These are phyloP conservation scores for Aphidius colemani DNA, from an alignment of 2,888 invertebrate species.

Conservation along the genomic window DNA sequence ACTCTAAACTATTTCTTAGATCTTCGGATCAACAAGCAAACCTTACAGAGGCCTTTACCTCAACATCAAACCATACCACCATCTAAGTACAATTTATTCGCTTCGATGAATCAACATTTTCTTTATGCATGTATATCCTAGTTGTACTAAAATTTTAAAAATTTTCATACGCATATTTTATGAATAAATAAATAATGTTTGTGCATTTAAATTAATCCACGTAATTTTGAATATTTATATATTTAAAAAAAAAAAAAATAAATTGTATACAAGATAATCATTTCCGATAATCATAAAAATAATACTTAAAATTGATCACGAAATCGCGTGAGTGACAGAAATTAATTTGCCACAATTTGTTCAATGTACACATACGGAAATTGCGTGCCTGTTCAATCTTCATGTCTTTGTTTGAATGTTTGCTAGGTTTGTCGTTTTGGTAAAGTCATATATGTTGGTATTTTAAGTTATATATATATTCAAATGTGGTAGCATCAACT, in stretches of 20 bases:
- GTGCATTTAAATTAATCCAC: too few relatives aligned
- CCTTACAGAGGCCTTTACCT: not conserved
- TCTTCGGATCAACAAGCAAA: constrained; percentile 39
- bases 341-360: constrained; percentile 50
- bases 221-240: too few relatives aligned
- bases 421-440: constrained; percentile 11
- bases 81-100: constrained; percentile 48
- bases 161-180: not conserved
- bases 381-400: constrained; percentile 41
- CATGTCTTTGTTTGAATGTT: constrained; percentile 44
- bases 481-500: constrained; percentile 4
- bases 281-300: too few relatives aligned
- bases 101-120: constrained; percentile 32
- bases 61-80: constrained; percentile 9
- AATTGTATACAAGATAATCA: not conserved
- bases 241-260: not conserved
- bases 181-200: not conserved
- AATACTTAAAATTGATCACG: not conserved
- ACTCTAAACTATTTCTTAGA: constrained; percentile 56
- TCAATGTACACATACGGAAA: constrained; percentile 29
- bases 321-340: constrained; percentile 46
- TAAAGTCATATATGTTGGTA: too few relatives aligned
- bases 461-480: not conserved
- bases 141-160: too few relatives aligned
- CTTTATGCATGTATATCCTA: not conserved